These are phyloP conservation scores for Eulemur rufifrons DNA, from an alignment of 2,113 vertebrate species.

Conservation along the genomic window DNA sequence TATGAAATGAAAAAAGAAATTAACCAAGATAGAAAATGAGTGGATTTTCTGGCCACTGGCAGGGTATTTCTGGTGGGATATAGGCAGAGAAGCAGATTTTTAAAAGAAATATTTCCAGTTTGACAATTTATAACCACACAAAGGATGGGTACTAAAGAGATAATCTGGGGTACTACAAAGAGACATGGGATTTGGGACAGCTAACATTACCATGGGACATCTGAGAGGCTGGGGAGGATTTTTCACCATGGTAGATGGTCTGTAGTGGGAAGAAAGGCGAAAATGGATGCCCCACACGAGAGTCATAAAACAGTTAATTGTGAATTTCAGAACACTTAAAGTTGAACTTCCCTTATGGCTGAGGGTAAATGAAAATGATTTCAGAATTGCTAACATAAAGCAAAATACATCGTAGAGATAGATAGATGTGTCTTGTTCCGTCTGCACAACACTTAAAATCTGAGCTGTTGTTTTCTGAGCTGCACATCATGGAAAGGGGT, in stretches of 20 bases:
- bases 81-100: background rate
- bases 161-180: background rate
- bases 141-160: background rate
- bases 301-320: background rate
- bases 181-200: background rate
- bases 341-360: background rate
- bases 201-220: rapidly evolving
- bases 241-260: background rate
- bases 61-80: background rate
- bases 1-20: background rate
- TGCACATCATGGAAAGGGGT: background rate
- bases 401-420: background rate
- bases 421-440: too few relatives aligned
- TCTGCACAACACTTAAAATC: background rate
- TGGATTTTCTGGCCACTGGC: background rate
- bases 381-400: background rate
- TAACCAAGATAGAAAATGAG: background rate
- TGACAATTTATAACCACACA: background rate
- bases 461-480: background rate
- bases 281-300: background rate
- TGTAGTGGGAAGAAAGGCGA: background rate
- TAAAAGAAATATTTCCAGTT: background rate
- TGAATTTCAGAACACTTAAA: slow-evolving; percentile 23
- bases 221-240: background rate
- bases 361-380: background rate